Conservation (phyloP, 2,888 invertebrate species). For the Aphidoletes aphidimyza region DNA sequence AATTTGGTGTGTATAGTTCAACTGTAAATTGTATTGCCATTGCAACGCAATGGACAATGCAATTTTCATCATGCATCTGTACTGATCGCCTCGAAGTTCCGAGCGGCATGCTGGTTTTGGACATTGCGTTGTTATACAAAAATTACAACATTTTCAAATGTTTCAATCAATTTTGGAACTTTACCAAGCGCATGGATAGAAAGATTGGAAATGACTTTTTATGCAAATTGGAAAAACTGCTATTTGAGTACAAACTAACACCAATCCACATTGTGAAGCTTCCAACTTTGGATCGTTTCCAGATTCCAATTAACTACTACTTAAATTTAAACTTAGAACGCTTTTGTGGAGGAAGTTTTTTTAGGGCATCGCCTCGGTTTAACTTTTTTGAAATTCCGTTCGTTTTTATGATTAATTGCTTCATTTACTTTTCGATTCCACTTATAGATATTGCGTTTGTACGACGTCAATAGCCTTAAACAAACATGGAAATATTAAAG, state of each 20-base stretch:
- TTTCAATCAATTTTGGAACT: constrained; percentile 27
- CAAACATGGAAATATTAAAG: too few relatives aligned
- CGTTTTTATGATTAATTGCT: too few relatives aligned
- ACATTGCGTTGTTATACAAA: background rate
- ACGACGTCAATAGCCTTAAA: too few relatives aligned
- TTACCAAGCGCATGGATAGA: background rate
- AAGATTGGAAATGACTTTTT: too few relatives aligned
- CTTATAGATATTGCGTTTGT: too few relatives aligned
- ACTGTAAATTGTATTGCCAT: constrained; percentile 37
- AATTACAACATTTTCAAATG: constrained; percentile 37
- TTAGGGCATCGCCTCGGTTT: background rate
- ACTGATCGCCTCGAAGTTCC: background rate
- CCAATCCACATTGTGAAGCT: background rate
- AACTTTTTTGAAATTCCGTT: background rate
- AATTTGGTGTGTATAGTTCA: constrained; percentile 21
- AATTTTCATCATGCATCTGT: constrained; percentile 32
- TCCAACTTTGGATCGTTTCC: background rate
- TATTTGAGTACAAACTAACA: too few relatives aligned
- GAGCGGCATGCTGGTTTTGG: background rate
- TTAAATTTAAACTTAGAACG: background rate
- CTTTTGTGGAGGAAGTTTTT: background rate
- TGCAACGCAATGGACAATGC: constrained; percentile 39
- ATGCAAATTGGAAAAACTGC: too few relatives aligned
- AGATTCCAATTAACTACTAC: background rate
- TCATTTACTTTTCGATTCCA: too few relatives aligned